phyloP scores from a whole-genome alignment of 2,888 invertebrate genomes.

The Agrotis ipsilon region DNA sequence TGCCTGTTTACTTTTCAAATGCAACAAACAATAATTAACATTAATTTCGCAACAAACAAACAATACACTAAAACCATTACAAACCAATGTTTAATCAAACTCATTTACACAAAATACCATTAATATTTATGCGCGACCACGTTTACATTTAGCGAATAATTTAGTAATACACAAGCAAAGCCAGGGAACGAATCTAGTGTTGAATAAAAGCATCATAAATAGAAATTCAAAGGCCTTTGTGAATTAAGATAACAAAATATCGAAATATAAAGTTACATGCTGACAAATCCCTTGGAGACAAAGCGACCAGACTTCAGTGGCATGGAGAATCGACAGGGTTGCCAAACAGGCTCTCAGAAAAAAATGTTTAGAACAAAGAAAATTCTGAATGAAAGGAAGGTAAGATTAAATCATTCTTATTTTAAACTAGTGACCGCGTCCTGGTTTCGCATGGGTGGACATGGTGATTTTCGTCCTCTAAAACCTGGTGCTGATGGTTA shows the following conservation, averaged over 20 bases:
- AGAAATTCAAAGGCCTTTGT: slow-evolving; percentile 63
- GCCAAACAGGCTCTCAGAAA: slow-evolving; percentile 1
- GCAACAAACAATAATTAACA: too few species aligned
- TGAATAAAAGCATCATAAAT: slow-evolving; percentile 59
- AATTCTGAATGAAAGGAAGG: not conserved
- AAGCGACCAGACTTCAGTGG: slow-evolving; percentile 59
- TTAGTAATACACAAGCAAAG: slow-evolving; percentile 43
- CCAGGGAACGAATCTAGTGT: slow-evolving; percentile 24
- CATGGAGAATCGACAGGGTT: slow-evolving; percentile 43
- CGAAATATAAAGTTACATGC: slow-evolving; percentile 68
- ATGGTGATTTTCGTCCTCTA: too few species aligned
- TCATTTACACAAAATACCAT: slow-evolving; percentile 52
- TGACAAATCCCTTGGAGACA: slow-evolving; percentile 65
- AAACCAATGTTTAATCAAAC: slow-evolving; percentile 56
- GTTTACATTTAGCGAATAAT: slow-evolving; percentile 49
- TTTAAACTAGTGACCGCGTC: too few species aligned
- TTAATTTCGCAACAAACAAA: slow-evolving; percentile 35
- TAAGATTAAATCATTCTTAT: not conserved
- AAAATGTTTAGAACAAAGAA: slow-evolving; percentile 7
- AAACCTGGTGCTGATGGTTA: too few species aligned
- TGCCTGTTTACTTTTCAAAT: not conserved
- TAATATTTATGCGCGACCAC: slow-evolving; percentile 53
- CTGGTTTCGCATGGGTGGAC: too few species aligned
- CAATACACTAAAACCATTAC: slow-evolving; percentile 35
- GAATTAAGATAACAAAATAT: slow-evolving; percentile 67